Base-by-base conservation (phyloP, 1,140 invertebrate genomes). In the Tyrophagus putrescentiae region DNA sequence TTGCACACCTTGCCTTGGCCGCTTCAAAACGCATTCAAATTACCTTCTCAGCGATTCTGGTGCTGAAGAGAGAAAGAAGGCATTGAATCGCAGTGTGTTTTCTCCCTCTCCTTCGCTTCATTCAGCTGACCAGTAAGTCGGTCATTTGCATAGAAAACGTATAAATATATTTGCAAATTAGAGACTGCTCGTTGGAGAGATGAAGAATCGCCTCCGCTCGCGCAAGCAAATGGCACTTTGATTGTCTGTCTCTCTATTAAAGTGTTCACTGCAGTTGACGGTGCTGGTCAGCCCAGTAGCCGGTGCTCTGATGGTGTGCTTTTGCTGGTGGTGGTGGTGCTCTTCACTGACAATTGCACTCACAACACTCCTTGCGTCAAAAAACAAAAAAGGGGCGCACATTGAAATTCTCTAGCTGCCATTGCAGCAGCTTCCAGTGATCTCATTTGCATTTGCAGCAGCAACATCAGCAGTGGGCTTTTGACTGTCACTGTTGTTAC, bases 151-250 rank as follows among this genome's bases (percentile, higher is more conserved):
- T 54, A 54, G 25, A 54, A 54, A 54, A 25, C 52, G 31, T 54
- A 54, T 54, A 54, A 54, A 54, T 54, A 54, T 54, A 27, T 54
- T 54, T 54, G 52, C 52, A 54, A 54, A 54, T 54, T 54, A 54
- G 52, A 27, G 45, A 25, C 21, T 6, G 45, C 45, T 18, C 45
- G 45, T 48, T 48, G 7, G 31, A 21, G n/a, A n/a, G 21, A 18
- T 7, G 7, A 6, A 21, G 45, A 48, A 48, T 48, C 45, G 45
- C 45, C 45, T 29, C 45, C 18, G 7, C 23, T 48, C 45, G 31
- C 23, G n/a, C n/a, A n/a, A 39, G 21, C 18, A 7, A 18, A 7
- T 48, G 45, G 7, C 18, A 18, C 18, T 48, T 6, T 48, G 7
- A 18, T 48, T 48, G 45, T 48, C 18, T 6, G 13, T 48, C 36